These are phyloP conservation scores for Echinometra lucunter DNA, from an alignment of 53 echinoderm and acorn worm genomes.

Conservation along the genomic window DNA sequence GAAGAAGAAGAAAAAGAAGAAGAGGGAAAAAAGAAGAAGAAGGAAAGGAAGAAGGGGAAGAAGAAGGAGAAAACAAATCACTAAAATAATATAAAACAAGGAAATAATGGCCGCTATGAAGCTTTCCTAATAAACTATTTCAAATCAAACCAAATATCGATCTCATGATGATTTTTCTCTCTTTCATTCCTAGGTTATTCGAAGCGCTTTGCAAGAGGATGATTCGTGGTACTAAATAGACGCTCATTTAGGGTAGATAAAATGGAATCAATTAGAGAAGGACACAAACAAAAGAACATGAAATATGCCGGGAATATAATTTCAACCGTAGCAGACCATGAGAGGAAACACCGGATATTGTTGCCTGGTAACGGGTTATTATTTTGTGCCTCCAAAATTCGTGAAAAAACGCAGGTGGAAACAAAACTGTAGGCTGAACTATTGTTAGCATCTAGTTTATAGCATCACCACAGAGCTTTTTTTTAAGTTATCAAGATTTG, in stretches of 20 bases:
- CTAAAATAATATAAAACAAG: too few species aligned
- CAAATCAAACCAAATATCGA: too few species aligned
- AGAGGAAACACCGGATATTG: conserved; percentile 2
- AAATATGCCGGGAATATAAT: conserved; percentile 21
- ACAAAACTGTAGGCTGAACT: not conserved
- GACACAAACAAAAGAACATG: conserved; percentile 35
- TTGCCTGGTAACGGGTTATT: conserved; percentile 9
- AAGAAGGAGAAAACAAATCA: too few species aligned
- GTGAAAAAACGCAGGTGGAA: not conserved
- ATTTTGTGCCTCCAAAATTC: conserved; percentile 43
- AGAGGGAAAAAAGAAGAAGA: too few species aligned
- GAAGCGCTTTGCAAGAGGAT: conserved; percentile 44
- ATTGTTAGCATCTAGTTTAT: not conserved
- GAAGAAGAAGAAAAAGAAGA: too few species aligned
- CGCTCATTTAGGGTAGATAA: not conserved
- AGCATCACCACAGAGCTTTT: not conserved
- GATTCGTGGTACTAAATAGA: conserved; percentile 39
- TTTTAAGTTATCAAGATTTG: not conserved
- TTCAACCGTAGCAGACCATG: not conserved
- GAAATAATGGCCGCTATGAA: too few species aligned
- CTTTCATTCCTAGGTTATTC: conserved; percentile 26
- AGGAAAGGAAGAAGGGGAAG: too few species aligned
- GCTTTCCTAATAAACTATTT: too few species aligned
- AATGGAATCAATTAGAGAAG: conserved; percentile 3
- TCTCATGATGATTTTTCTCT: not conserved